These are phyloP conservation scores for Sericinus montela DNA, from an alignment of 2,888 invertebrate species.

Conservation along the genomic window DNA sequence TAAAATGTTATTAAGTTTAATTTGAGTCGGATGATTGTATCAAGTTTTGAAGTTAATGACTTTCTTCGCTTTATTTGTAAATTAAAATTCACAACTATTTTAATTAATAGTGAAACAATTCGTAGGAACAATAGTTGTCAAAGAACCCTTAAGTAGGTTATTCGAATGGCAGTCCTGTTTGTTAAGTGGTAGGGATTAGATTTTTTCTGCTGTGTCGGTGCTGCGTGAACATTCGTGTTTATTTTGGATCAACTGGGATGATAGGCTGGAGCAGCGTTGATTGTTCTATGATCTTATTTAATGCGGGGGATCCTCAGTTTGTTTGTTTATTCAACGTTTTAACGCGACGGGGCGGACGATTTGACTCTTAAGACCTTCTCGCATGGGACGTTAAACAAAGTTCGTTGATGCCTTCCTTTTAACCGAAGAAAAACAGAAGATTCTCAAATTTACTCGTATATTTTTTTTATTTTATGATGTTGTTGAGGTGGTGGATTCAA, in stretches of 20 bases:
- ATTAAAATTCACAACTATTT: too few species aligned
- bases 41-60: too few species aligned
- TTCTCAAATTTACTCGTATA: too few species aligned
- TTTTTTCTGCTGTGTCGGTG: constrained; percentile 34
- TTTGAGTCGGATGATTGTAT: too few species aligned
- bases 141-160: constrained; percentile 21
- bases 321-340: constrained; percentile 21
- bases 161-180: constrained; percentile 28
- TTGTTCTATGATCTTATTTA: constrained; percentile 49
- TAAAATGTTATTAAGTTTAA: too few species aligned
- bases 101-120: too few species aligned
- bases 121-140: too few species aligned
- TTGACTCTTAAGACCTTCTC: constrained; percentile 12
- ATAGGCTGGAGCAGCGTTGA: constrained; percentile 46
- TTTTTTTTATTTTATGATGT: too few species aligned
- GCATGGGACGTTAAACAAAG: neutral
- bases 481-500: too few species aligned
- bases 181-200: constrained; percentile 28
- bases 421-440: too few species aligned
- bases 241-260: constrained; percentile 47
- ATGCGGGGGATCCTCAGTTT: constrained; percentile 24
- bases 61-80: too few species aligned
- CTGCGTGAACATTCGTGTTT: constrained; percentile 42
- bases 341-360: constrained; percentile 8
- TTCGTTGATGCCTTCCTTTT: neutral